phyloP scores from a whole-genome alignment of 2,113 vertebrate genomes.

The Okapia johnstoni region DNA sequence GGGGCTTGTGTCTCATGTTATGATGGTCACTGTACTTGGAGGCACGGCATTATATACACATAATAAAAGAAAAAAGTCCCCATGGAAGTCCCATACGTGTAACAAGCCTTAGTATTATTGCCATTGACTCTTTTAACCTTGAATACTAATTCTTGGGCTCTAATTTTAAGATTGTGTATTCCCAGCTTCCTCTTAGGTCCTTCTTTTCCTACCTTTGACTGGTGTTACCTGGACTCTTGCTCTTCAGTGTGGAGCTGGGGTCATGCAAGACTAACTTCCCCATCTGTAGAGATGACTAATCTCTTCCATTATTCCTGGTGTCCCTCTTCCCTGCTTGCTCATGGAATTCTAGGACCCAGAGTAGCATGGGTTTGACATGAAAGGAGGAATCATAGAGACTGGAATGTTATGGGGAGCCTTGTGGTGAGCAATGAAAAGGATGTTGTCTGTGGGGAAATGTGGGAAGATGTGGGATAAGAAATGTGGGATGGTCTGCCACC shows the following conservation, averaged over 20 bases:
- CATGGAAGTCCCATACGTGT: neutral
- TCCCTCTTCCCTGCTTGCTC: neutral
- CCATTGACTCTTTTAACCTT: neutral
- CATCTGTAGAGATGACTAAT: neutral
- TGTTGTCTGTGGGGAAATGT: neutral
- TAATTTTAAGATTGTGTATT: neutral
- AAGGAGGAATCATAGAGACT: neutral
- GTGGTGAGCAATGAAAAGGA: neutral
- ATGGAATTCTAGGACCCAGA: neutral
- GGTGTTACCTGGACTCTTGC: neutral
- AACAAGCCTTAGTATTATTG: neutral
- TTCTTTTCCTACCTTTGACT: neutral
- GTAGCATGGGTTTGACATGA: neutral
- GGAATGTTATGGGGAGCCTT: neutral
- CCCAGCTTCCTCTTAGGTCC: neutral
- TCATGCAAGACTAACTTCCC: too few species aligned
- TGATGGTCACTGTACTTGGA: neutral
- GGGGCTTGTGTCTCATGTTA: neutral
- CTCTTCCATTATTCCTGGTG: neutral
- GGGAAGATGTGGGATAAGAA: neutral
- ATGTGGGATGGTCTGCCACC: accelerated
- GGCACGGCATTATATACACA: too few species aligned
- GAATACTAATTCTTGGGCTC: neutral
- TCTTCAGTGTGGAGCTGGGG: neutral
- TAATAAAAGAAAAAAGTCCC: neutral